Evolutionary conservation across 2,888 invertebrate genomes (phyloP).

Genomic region (Capitulum mitella): DNA sequence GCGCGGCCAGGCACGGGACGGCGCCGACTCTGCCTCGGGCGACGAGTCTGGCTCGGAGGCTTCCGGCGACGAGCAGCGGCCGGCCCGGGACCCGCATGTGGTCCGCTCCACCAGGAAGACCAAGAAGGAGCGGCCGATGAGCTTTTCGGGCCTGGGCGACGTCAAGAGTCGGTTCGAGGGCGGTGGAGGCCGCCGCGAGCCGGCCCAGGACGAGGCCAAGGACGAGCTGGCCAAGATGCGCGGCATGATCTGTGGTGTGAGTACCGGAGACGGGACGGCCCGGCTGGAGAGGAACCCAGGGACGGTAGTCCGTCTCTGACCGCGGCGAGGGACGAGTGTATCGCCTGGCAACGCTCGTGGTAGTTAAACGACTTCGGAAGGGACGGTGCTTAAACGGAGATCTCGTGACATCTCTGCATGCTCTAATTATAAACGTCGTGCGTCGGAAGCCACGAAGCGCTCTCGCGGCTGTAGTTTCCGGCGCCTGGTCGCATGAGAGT

Average conservation of each 20-base stretch:
- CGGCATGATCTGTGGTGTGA: conserved; percentile 56
- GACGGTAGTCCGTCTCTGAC: background rate
- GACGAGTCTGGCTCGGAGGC: background rate
- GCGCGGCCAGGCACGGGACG: background rate
- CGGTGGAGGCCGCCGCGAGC: conserved; percentile 44
- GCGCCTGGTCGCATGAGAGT: too few relatives aligned
- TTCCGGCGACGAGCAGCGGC: conserved; percentile 34
- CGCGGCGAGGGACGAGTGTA: too few relatives aligned
- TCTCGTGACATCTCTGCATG: too few relatives aligned
- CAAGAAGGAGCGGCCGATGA: conserved; percentile 30
- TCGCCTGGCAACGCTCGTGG: too few relatives aligned
- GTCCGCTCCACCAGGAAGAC: conserved; percentile 39
- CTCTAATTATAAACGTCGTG: too few relatives aligned
- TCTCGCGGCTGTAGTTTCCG: too few relatives aligned
- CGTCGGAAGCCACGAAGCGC: too few relatives aligned
- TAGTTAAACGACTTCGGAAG: too few relatives aligned
- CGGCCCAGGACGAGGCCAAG: conserved; percentile 69
- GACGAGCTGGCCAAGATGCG: conserved; percentile 82
- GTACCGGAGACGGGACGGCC: conserved; percentile 20
- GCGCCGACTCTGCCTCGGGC: background rate
- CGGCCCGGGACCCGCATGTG: conserved; percentile 28
- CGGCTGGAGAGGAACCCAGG: too few relatives aligned
- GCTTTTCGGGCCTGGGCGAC: conserved; percentile 36
- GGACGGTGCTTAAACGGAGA: too few relatives aligned
- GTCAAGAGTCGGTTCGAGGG: conserved; percentile 31